Conservation (phyloP, 2,888 invertebrate genomes). For the Meandrusa payeni region DNA sequence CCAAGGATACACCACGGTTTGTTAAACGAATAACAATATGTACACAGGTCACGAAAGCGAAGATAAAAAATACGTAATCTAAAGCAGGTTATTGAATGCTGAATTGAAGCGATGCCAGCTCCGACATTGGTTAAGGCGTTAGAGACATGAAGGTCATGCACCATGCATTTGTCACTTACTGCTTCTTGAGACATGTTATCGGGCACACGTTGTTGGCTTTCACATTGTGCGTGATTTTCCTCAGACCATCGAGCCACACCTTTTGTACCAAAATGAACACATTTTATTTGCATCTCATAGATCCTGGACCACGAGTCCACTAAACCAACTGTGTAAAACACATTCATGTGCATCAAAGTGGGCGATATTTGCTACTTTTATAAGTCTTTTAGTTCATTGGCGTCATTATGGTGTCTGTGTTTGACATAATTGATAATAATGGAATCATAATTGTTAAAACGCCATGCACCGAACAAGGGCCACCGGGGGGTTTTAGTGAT, state of each 20-base stretch:
- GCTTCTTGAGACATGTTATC: constrained; percentile 98
- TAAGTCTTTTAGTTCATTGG: too few relatives aligned
- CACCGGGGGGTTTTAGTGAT: too few relatives aligned
- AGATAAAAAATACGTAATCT: not conserved
- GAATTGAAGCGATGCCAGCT: not conserved
- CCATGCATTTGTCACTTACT: constrained; percentile 87
- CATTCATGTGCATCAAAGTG: too few relatives aligned
- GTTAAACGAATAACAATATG: not conserved
- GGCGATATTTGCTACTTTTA: too few relatives aligned
- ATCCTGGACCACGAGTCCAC: too few relatives aligned
- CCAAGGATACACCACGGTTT: too few relatives aligned
- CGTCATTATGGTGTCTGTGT: too few relatives aligned
- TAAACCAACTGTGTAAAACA: too few relatives aligned
- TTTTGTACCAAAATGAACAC: constrained; percentile 59
- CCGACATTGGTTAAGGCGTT: not conserved
- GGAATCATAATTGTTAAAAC: too few relatives aligned
- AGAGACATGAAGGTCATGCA: constrained; percentile 40
- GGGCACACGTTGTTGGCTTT: constrained; percentile 99
- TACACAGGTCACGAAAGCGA: not conserved
- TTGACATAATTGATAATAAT: too few relatives aligned
- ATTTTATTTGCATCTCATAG: constrained; percentile 15
- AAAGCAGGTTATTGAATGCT: not conserved
- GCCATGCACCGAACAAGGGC: too few relatives aligned
- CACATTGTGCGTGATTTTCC: constrained; percentile 98
- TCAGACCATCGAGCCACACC: constrained; percentile 97